Percentiles rank a stretch among this genome's conserved stretches.
These are phyloP conservation scores for Periparus ater DNA, from an alignment of 2,797 vertebrate genomes.

Conservation along the genomic window DNA sequence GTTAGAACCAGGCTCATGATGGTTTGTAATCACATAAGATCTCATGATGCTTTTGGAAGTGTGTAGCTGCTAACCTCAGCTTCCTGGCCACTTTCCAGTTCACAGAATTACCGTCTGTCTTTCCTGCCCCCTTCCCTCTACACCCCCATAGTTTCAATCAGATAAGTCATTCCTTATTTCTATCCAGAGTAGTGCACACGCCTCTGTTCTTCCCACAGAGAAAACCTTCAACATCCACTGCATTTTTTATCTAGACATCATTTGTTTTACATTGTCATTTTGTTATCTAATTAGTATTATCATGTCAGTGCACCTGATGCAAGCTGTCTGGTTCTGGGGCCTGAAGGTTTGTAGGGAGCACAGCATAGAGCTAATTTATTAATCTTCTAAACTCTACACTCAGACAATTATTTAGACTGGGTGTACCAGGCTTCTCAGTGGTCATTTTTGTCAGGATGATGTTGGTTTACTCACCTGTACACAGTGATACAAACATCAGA, in stretches of 20 bases:
- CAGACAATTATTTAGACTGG: not conserved
- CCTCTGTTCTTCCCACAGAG: not conserved
- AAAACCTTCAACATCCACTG: not conserved
- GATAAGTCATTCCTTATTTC: not conserved
- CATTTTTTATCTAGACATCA: not conserved
- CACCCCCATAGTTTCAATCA: conserved; percentile 24
- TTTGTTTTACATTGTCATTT: not conserved
- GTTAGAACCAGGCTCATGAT: not conserved
- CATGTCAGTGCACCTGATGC: not conserved
- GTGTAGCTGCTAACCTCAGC: conserved; percentile 2
- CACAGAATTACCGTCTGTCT: conserved; percentile 34
- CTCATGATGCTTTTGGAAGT: not conserved
- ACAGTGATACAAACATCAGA: not conserved
- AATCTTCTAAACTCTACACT: not conserved
- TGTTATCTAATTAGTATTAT: not conserved
- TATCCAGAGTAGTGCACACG: not conserved
- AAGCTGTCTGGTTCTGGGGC: not conserved
- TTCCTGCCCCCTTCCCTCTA: not conserved
- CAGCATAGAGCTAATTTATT: not conserved
- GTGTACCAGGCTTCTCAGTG: not conserved
- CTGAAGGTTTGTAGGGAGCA: not conserved
- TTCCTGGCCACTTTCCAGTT: conserved; percentile 36
- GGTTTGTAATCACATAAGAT: not conserved
- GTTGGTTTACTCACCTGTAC: not conserved
- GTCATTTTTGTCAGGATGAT: not conserved